Conservation (phyloP, 1,140 invertebrate genomes). For the Zaprionus capensis region DNA sequence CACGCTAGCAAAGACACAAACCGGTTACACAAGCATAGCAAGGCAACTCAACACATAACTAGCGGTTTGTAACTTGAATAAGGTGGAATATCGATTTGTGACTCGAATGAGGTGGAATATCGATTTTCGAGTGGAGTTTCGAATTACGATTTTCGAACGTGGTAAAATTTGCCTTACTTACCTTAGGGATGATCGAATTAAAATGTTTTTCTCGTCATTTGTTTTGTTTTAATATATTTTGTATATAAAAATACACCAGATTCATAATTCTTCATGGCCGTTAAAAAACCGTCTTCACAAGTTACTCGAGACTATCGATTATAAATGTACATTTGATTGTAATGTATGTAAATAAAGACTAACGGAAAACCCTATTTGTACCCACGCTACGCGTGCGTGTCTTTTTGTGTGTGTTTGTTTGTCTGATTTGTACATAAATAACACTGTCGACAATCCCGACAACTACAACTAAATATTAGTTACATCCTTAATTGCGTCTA, state of each 20-base stretch:
- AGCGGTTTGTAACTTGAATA: neutral
- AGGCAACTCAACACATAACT: neutral
- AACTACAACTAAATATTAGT: conserved; percentile 81
- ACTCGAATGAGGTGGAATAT: too few species aligned
- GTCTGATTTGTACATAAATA: conserved; percentile 65
- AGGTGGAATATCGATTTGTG: too few species aligned
- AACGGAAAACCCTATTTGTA: conserved; percentile 33
- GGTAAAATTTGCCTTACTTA: too few species aligned
- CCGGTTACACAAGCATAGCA: neutral
- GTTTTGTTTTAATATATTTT: conserved; percentile 28
- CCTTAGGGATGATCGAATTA: too few species aligned
- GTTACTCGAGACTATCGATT: conserved; percentile 2
- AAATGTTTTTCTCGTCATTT: too few species aligned
- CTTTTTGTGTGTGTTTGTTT: neutral
- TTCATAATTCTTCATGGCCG: conserved; percentile 41
- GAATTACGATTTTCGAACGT: too few species aligned
- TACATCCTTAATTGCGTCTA: conserved; percentile 48
- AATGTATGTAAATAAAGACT: conserved; percentile 12
- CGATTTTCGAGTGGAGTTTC: too few species aligned
- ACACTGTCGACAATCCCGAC: conserved; percentile 60
- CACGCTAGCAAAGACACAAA: neutral
- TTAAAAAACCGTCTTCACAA: conserved; percentile 34
- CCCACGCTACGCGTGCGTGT: neutral
- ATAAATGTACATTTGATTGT: conserved; percentile 7
- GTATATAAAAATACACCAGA: conserved; percentile 41